Evolutionary conservation across 2,113 vertebrate species (phyloP).

Genomic region (Probosciger aterrimus): DNA sequence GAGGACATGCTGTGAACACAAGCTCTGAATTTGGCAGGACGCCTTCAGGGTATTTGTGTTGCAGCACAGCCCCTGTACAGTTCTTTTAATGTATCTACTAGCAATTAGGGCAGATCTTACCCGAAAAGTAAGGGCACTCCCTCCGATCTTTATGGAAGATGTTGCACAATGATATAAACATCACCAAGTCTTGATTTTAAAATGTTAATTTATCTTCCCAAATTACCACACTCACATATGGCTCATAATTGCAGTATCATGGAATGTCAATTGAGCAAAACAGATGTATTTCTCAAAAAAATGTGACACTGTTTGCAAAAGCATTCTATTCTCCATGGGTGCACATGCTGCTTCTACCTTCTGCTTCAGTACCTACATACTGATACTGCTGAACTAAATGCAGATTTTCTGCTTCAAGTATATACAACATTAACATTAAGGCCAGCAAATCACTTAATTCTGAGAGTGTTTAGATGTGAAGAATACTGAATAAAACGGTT

Average conservation of each 20-base stretch:
- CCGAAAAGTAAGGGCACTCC: background rate
- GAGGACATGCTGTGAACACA: background rate
- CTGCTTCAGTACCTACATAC: slow-evolving; percentile 62
- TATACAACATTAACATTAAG: slow-evolving; percentile 30
- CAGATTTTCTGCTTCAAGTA: slow-evolving; percentile 39
- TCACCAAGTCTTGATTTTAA: slow-evolving; percentile 43
- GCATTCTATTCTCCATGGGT: slow-evolving; percentile 60
- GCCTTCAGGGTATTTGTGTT: background rate
- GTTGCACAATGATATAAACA: slow-evolving; percentile 35
- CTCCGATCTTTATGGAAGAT: background rate
- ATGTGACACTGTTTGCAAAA: slow-evolving; percentile 65
- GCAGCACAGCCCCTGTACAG: background rate
- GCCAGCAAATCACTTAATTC: slow-evolving; percentile 22
- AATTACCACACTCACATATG: slow-evolving; percentile 61
- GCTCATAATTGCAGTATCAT: slow-evolving; percentile 65
- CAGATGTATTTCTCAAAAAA: slow-evolving; percentile 68
- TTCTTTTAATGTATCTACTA: background rate
- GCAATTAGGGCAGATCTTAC: background rate
- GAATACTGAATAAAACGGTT: background rate
- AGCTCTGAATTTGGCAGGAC: background rate
- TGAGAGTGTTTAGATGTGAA: background rate
- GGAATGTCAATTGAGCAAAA: slow-evolving; percentile 68
- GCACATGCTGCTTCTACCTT: slow-evolving; percentile 64
- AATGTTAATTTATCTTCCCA: slow-evolving; percentile 65
- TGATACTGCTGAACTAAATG: slow-evolving; percentile 55